Base-by-base conservation (phyloP, 2,888 invertebrate genomes). In the Drosophila mayaguana region DNA sequence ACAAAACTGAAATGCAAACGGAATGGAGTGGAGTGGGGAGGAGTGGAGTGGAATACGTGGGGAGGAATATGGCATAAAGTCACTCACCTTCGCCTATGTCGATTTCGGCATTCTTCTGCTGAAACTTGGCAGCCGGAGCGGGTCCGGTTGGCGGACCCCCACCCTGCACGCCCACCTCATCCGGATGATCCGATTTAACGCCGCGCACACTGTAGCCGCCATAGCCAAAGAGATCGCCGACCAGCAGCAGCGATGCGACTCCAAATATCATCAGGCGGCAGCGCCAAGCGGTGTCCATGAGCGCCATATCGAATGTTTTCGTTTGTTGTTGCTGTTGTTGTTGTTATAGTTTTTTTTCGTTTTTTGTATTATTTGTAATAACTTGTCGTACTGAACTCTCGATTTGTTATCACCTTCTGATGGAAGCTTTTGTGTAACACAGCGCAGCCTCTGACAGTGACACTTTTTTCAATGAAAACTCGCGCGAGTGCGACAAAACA, bases 261-360 rank as follows among this genome's bases (percentile, higher is more conserved):
- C 89, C 90, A 40, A 93, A 89, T 60, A 93, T 83, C 91, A 92
- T 91, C 36, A 93, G 85, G 64, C 93, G 93, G 81, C 92, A 92
- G 69, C 93, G 91, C 93, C 93, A 93, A 70, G 92, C 92, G 55
- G 92, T 89, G 75, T 93, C 92, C 91, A 93, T 92, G 42, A 81
- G 57, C 25, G 83, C 78, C 85, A 87, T 89, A 40, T 36, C 8
- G 20, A 45, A 16, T 48, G 28, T n/a, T n/a, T 6, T 1, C 11
- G n/a, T 4, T 1, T 14, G 20, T 2, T 28, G 28, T 28, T 28
- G 28, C 8, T 8, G 28, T 9, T 28, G 28, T 28, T 28, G 28
- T 28, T 0, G 25, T 8, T 28, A 8, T 28, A 9, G 11, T 12
- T 2, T 20, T 11, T 43, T 54, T n/a, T 3, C 11, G 14, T 12